These are phyloP conservation scores for Thymelicus sylvestris DNA, from an alignment of 2,888 invertebrate genomes.

Conservation along the genomic window DNA sequence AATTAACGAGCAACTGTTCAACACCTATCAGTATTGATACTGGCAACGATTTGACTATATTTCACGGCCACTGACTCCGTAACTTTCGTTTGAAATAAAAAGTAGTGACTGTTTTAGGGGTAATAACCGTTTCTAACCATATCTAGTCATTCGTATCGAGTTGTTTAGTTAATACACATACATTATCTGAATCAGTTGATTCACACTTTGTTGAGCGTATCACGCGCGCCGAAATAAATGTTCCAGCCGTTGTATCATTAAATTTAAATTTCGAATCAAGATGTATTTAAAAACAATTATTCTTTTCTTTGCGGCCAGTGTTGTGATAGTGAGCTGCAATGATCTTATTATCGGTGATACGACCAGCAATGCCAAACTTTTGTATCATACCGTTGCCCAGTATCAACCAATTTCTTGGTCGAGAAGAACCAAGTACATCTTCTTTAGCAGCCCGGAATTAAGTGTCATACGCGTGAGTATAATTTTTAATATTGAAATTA, in stretches of 20 bases:
- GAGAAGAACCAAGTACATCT: constrained; percentile 57
- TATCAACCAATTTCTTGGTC: constrained; percentile 54
- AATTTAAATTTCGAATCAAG: constrained; percentile 14
- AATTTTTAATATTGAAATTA: background rate
- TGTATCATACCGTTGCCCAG: constrained; percentile 52
- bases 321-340: constrained; percentile 14
- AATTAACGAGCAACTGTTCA: too few species aligned
- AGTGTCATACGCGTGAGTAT: constrained; percentile 50
- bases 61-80: constrained; percentile 16
- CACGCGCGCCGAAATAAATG: background rate
- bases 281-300: constrained; percentile 17
- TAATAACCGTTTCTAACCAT: constrained; percentile 25
- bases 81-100: constrained; percentile 21
- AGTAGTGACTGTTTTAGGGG: constrained; percentile 9
- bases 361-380: constrained; percentile 47
- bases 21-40: background rate
- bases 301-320: constrained; percentile 17
- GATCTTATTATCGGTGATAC: constrained; percentile 50
- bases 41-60: constrained; percentile 1
- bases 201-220: constrained; percentile 9
- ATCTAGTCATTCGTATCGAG: constrained; percentile 20
- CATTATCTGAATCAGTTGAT: constrained; percentile 4
- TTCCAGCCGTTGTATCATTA: background rate
- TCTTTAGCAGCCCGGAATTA: constrained; percentile 52
- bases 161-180: constrained; percentile 2